These are phyloP conservation scores for Sinocyclocheilus anshuiensis DNA, from an alignment of 2,113 vertebrate species.

Conservation along the genomic window DNA sequence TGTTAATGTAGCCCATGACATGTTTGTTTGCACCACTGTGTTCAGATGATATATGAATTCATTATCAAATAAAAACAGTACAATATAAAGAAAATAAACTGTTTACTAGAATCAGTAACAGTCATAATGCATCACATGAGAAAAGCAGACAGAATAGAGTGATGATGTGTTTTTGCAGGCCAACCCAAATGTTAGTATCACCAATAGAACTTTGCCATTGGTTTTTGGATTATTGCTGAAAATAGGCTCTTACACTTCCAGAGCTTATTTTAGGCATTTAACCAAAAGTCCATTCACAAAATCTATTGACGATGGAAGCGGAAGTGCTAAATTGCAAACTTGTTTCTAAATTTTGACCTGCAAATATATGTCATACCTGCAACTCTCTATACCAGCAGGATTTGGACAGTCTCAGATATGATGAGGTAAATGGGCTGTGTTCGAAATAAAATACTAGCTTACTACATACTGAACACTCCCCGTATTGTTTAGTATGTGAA, in stretches of 20 bases:
- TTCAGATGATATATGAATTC: not conserved
- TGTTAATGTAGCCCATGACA: not conserved
- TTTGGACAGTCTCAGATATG: slow-evolving; percentile 10
- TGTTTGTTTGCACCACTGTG: slow-evolving; percentile 24
- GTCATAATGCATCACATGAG: not conserved
- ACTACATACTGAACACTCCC: not conserved
- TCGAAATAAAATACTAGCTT: slow-evolving; percentile 10
- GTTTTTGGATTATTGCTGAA: not conserved
- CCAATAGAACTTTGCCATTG: not conserved
- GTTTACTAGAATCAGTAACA: slow-evolving; percentile 3
- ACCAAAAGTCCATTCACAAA: not conserved
- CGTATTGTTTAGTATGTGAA: not conserved
- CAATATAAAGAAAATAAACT: not conserved
- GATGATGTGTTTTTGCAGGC: not conserved
- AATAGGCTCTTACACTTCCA: not conserved
- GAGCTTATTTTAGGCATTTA: not conserved
- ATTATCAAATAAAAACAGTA: slow-evolving; percentile 25
- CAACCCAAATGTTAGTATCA: not conserved
- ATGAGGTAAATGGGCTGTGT: not conserved
- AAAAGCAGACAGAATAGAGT: not conserved
- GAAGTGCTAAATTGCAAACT: too few relatives aligned
- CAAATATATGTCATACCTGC: not conserved
- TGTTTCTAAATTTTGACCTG: not conserved
- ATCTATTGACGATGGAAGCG: too few relatives aligned
- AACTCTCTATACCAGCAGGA: not conserved